phyloP scores from a whole-genome alignment of 2,888 invertebrate genomes.

The Chromoteleia sp. region DNA sequence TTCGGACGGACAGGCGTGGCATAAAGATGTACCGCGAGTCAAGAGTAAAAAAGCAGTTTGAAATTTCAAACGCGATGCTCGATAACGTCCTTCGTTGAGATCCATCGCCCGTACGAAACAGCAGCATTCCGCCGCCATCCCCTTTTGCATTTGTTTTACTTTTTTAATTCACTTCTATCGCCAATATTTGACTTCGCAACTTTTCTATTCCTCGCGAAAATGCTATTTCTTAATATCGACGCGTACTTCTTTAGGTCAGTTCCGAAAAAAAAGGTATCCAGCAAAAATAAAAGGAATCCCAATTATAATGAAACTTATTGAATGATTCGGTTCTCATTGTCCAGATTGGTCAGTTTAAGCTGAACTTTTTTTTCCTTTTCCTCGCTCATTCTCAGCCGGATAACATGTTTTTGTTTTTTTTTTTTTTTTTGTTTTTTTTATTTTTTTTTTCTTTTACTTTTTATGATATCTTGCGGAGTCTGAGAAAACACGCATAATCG shows the following conservation, averaged over 20 bases:
- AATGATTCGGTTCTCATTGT: constrained; percentile 32
- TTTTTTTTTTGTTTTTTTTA: no score
- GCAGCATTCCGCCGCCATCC: constrained; percentile 24
- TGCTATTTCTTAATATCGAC: constrained; percentile 27
- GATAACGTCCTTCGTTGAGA: constrained; percentile 68
- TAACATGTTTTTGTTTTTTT: no score
- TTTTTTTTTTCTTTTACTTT: no score
- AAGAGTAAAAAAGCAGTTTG: constrained; percentile 66
- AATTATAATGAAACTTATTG: constrained; percentile 31
- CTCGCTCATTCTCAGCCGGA: not conserved
- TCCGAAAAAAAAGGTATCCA: not conserved
- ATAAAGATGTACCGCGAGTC: constrained; percentile 69
- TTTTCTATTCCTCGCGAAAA: not conserved
- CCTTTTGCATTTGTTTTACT: constrained; percentile 53
- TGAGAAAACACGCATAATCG: no score
- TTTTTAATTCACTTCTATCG: constrained; percentile 46
- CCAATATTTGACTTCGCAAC: constrained; percentile 25
- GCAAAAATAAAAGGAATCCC: constrained; percentile 12
- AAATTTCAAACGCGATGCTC: constrained; percentile 67
- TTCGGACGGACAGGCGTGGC: constrained; percentile 67
- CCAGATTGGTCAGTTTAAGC: constrained; percentile 28
- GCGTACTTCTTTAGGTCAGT: not conserved
- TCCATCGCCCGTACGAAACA: constrained; percentile 42
- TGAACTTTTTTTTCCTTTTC: constrained; percentile 4
- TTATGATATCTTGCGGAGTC: no score